A percentile compares a stretch with the other conserved stretches of the same genome.
These are phyloP conservation scores for Rhaphigaster nebulosa DNA, from an alignment of 2,888 invertebrate species.

Conservation along the genomic window DNA sequence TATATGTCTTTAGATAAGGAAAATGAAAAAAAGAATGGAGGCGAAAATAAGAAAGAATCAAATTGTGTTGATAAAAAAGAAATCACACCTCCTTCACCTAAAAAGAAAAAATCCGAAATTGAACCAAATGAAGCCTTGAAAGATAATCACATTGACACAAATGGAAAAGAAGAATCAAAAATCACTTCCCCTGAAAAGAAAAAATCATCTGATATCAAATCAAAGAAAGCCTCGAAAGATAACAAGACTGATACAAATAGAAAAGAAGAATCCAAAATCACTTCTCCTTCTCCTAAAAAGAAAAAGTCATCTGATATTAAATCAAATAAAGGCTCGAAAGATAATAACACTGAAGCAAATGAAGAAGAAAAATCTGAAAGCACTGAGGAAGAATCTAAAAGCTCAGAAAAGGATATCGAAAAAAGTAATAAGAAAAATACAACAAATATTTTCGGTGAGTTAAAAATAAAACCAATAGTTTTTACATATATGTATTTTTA, in stretches of 20 bases:
- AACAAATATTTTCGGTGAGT: slow-evolving; percentile 47
- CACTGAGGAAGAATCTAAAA: not conserved
- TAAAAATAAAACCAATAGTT: not conserved
- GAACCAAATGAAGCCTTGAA: not conserved
- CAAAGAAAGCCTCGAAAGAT: not conserved
- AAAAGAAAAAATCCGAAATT: slow-evolving; percentile 48
- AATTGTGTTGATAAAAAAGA: slow-evolving; percentile 4
- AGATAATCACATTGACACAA: not conserved
- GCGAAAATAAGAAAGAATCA: slow-evolving; percentile 60
- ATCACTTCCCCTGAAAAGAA: slow-evolving; percentile 35
- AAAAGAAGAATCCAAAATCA: not conserved
- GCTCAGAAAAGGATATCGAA: slow-evolving; percentile 8
- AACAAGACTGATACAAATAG: not conserved
- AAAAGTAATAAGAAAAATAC: slow-evolving; percentile 36
- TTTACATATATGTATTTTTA: too few species aligned
- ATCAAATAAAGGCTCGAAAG: not conserved
- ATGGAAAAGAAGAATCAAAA: not conserved
- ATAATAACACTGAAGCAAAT: not conserved
- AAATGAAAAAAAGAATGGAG: slow-evolving; percentile 55
- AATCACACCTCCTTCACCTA: not conserved
- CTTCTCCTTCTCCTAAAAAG: not conserved
- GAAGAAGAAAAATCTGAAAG: slow-evolving; percentile 16
- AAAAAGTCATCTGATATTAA: slow-evolving; percentile 42
- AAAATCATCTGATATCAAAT: not conserved
- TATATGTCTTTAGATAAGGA: slow-evolving; percentile 55